Evolutionary conservation across 2,113 vertebrate species (phyloP).

Genomic region (Halcyon malimbica): DNA sequence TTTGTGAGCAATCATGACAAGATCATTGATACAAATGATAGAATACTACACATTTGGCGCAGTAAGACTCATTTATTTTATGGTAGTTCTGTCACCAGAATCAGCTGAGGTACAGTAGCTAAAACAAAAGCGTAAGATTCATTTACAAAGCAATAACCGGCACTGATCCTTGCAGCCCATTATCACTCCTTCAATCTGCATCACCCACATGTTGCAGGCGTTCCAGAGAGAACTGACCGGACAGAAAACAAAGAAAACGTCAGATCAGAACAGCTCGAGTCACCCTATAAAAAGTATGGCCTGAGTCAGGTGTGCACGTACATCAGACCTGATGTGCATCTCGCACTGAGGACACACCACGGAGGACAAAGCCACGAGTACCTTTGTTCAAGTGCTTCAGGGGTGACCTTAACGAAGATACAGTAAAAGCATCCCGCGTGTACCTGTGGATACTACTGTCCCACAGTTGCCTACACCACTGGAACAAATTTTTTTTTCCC

Average conservation of each 20-base stretch:
- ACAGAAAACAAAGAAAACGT: not conserved
- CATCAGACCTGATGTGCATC: not conserved
- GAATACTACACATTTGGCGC: not conserved
- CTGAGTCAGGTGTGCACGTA: not conserved
- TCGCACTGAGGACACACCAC: not conserved
- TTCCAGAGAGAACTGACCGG: not conserved
- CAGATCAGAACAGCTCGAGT: not conserved
- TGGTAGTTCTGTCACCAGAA: not conserved
- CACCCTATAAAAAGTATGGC: not conserved
- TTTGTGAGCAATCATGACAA: not conserved
- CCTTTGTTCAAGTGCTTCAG: not conserved
- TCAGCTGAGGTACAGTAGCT: not conserved
- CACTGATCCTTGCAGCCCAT: not conserved
- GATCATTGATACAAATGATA: not conserved
- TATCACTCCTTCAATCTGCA: not conserved
- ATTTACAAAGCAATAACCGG: not conserved
- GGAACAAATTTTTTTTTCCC: not conserved
- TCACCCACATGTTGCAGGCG: not conserved
- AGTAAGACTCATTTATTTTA: not conserved
- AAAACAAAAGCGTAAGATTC: not conserved
- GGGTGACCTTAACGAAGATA: not conserved
- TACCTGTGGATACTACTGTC: not conserved
- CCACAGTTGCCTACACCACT: not conserved
- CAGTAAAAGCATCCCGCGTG: not conserved
- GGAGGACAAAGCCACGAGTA: not conserved